Evolutionary conservation across 2,888 invertebrate species (phyloP).

Genomic region (Synanthedon andrenaeformis): DNA sequence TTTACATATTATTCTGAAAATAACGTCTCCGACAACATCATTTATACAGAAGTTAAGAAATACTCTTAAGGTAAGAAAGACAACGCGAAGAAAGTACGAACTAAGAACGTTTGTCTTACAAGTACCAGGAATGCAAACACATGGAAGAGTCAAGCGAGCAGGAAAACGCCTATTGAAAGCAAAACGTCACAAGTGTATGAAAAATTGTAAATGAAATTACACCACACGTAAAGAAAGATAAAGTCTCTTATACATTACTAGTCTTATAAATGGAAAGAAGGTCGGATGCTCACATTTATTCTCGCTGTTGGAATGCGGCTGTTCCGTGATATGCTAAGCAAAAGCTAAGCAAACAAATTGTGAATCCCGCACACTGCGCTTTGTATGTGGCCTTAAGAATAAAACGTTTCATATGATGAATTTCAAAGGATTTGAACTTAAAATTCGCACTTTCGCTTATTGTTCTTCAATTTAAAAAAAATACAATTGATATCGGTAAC

Average conservation of each 20-base stretch:
- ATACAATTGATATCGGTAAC: no score
- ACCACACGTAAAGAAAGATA: background rate
- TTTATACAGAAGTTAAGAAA: slow-evolving; percentile 29
- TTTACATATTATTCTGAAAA: background rate
- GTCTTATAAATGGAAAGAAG: slow-evolving; percentile 17
- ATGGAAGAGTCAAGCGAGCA: slow-evolving; percentile 45
- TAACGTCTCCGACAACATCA: background rate
- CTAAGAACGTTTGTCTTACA: slow-evolving; percentile 56
- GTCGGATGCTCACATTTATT: slow-evolving; percentile 50
- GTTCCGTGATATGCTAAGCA: slow-evolving; percentile 60
- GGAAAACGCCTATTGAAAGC: slow-evolving; percentile 10
- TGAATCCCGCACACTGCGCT: slow-evolving; percentile 24
- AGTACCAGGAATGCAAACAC: slow-evolving; percentile 59
- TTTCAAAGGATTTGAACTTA: background rate
- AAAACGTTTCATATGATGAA: background rate
- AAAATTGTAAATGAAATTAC: background rate
- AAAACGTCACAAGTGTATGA: slow-evolving; percentile 10
- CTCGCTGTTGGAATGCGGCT: slow-evolving; percentile 47
- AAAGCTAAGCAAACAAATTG: slow-evolving; percentile 63
- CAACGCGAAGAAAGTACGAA: slow-evolving; percentile 50
- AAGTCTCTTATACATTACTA: background rate
- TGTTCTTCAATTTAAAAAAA: no score
- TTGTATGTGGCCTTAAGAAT: background rate
- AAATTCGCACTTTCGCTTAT: background rate
- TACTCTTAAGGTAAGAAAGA: slow-evolving; percentile 47